Evolutionary conservation across 1,140 invertebrate species (phyloP).

Genomic region (Cherax quadricarinatus): DNA sequence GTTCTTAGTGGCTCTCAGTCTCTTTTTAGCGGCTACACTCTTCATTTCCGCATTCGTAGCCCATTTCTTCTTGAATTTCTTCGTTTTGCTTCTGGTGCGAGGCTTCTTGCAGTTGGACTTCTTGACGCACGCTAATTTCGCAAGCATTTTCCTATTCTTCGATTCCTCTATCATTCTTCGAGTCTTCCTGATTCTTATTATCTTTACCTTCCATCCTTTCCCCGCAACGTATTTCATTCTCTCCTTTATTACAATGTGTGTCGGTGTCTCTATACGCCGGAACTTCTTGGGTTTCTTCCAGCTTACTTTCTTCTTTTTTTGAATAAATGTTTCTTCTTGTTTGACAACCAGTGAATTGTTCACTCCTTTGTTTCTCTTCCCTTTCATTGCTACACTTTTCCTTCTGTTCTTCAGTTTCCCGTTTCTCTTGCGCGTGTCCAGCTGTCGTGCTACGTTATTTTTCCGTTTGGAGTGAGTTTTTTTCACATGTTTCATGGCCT

Average conservation of each 20-base stretch:
- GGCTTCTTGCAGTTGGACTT: neutral
- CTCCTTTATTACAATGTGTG: conserved; percentile 26
- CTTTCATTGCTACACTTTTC: neutral
- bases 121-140: neutral
- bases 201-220: conserved; percentile 17
- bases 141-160: neutral
- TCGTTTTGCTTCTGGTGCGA: neutral
- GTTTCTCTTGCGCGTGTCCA: neutral
- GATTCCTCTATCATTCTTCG: neutral
- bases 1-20: neutral
- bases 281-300: conserved; percentile 2
- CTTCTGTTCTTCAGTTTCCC: neutral
- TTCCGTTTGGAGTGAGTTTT: neutral
- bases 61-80: conserved; percentile 6
- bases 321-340: neutral
- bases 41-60: neutral
- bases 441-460: neutral
- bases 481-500: neutral
- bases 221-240: conserved; percentile 1
- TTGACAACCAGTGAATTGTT: neutral
- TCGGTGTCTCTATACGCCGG: neutral
- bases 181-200: conserved; percentile 2
- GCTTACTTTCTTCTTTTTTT: neutral
- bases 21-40: neutral
- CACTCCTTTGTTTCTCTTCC: neutral